Evolutionary conservation across 2,888 invertebrate genomes (phyloP).

Genomic region (Tortrix viridana): DNA sequence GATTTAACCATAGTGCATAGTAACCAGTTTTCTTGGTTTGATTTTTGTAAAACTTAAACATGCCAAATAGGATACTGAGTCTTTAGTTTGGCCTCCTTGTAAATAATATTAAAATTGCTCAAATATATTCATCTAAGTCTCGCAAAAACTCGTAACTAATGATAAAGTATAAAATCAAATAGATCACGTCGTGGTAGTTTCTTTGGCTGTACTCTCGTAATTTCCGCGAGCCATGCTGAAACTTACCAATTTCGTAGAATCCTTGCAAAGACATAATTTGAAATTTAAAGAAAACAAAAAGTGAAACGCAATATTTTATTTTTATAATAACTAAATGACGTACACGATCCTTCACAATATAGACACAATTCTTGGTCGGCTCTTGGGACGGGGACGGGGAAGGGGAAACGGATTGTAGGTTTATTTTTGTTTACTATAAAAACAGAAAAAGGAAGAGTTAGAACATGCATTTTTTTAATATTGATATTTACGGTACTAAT

Average conservation of each 20-base stretch:
- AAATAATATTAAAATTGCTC: too few relatives aligned
- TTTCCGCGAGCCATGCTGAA: slow-evolving; percentile 37
- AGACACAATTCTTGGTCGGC: slow-evolving; percentile 2
- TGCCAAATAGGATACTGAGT: too few relatives aligned
- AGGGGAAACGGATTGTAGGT: slow-evolving; percentile 28
- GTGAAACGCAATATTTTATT: slow-evolving; percentile 16
- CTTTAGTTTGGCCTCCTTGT: too few relatives aligned
- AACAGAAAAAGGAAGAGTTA: slow-evolving; percentile 28
- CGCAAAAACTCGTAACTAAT: too few relatives aligned
- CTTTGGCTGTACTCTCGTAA: background rate
- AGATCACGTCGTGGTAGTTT: too few relatives aligned
- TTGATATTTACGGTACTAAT: background rate
- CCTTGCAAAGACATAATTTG: slow-evolving; percentile 71
- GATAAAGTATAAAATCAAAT: too few relatives aligned
- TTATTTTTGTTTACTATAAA: slow-evolving; percentile 37
- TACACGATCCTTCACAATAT: slow-evolving; percentile 16
- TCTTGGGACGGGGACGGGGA: slow-evolving; percentile 26
- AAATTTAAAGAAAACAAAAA: slow-evolving; percentile 39
- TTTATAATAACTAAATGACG: slow-evolving; percentile 7
- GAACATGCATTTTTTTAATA: slow-evolving; percentile 9
- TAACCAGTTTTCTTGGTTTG: too few relatives aligned
- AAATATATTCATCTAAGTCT: too few relatives aligned
- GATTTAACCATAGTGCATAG: too few relatives aligned
- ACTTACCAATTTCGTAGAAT: slow-evolving; percentile 81
- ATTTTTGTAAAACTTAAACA: too few relatives aligned